Conservation (phyloP, 2,888 invertebrate genomes). For the Empis livida region DNA sequence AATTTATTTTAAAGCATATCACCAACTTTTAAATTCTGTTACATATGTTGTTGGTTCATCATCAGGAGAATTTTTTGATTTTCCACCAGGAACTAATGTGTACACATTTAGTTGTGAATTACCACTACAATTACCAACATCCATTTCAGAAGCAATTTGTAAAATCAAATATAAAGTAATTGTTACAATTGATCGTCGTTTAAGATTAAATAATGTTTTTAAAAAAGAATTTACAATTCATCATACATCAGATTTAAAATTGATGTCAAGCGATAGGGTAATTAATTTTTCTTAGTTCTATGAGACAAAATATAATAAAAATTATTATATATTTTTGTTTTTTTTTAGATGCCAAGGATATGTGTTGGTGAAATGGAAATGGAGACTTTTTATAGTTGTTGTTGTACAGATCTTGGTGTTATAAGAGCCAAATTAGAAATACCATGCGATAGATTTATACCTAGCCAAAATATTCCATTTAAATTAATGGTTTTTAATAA, state of each 20-base stretch:
- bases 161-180: constrained; percentile 48
- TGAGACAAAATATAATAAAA: too few species aligned
- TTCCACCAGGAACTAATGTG: constrained; percentile 47
- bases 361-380: neutral
- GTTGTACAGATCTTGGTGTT: too few species aligned
- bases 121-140: constrained; percentile 51
- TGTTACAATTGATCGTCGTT: constrained; percentile 70
- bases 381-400: too few species aligned
- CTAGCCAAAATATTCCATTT: too few species aligned
- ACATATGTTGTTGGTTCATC: constrained; percentile 17
- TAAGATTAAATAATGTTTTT: constrained; percentile 52
- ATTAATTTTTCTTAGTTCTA: constrained; percentile 58
- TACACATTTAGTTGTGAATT: constrained; percentile 9
- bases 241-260: constrained; percentile 63
- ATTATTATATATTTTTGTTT: neutral
- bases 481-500: too few species aligned
- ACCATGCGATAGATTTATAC: too few species aligned
- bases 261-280: constrained; percentile 48
- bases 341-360: neutral
- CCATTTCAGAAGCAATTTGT: too few species aligned
- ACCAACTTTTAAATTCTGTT: constrained; percentile 27
- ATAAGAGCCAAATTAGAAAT: neutral
- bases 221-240: constrained; percentile 45
- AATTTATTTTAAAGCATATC: constrained; percentile 21
- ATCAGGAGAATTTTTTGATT: constrained; percentile 45